Conservation (phyloP, 1,140 invertebrate species). For the Pollicipes pollicipes region DNA sequence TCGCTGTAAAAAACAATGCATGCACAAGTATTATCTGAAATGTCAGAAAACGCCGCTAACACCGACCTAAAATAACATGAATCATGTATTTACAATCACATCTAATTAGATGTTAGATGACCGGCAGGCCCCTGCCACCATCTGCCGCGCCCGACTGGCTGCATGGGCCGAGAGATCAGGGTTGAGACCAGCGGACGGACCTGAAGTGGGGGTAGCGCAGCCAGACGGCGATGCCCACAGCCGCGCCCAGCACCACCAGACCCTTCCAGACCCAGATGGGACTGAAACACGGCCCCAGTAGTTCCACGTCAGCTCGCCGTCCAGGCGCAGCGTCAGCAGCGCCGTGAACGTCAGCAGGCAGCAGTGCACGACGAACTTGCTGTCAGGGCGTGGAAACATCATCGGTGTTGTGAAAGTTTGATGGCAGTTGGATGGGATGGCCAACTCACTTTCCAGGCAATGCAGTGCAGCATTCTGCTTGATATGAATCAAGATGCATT, state of each 20-base stretch:
- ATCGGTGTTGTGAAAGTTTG: no score
- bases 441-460: no score
- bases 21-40: no score
- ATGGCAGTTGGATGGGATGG: background rate
- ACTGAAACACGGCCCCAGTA: constrained; percentile 84
- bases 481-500: background rate
- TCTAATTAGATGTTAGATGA: no score
- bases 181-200: no score
- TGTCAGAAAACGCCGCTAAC: no score
- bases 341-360: constrained; percentile 79
- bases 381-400: constrained; percentile 31
- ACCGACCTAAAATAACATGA: no score
- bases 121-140: no score
- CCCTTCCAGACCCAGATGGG: constrained; percentile 95
- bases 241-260: constrained; percentile 70
- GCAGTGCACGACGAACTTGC: constrained; percentile 88
- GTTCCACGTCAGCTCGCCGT: constrained; percentile 71
- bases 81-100: no score
- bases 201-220: constrained; percentile 82
- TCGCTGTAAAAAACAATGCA: no score
- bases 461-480: background rate
- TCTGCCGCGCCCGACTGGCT: no score
- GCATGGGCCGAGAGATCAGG: no score
- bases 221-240: constrained; percentile 82
- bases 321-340: constrained; percentile 70